Conservation (phyloP, 2,113 vertebrate genomes). For the Neodon shergylaensis region DNA sequence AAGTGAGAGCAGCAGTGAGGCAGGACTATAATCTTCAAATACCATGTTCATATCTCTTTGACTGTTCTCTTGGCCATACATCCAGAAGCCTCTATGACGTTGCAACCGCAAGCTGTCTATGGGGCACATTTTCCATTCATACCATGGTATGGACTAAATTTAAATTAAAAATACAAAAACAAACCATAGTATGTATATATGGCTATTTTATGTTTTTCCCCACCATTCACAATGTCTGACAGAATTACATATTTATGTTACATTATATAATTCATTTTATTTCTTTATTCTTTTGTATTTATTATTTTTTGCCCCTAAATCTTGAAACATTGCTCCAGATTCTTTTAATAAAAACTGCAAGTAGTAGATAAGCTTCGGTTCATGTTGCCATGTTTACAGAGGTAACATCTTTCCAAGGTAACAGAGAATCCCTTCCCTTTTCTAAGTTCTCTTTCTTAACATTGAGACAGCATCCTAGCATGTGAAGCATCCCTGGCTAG, state of each 20-base stretch:
- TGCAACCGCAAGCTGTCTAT: neutral
- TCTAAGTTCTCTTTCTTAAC: neutral
- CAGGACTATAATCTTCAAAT: too few relatives aligned
- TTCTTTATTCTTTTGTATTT: neutral
- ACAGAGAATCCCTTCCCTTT: neutral
- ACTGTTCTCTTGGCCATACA: too few relatives aligned
- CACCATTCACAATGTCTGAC: neutral
- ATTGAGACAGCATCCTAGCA: neutral
- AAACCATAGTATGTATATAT: neutral
- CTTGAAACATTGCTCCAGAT: neutral
- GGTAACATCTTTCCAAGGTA: too few relatives aligned
- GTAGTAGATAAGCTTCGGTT: neutral
- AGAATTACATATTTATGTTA: neutral
- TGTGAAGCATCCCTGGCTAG: too few relatives aligned
- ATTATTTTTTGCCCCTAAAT: neutral
- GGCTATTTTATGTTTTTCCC: neutral
- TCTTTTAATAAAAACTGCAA: neutral
- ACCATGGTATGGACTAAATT: neutral
- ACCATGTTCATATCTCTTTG: neutral
- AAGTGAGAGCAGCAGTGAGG: too few relatives aligned
- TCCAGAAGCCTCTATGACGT: neutral
- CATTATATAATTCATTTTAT: neutral
- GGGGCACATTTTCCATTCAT: neutral
- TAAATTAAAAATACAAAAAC: neutral
- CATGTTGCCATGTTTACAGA: too few relatives aligned